A percentile compares a stretch with the other conserved stretches of the same genome.
Conservation (phyloP, 2,797 vertebrate species). For the Atherinosoma microstoma region DNA sequence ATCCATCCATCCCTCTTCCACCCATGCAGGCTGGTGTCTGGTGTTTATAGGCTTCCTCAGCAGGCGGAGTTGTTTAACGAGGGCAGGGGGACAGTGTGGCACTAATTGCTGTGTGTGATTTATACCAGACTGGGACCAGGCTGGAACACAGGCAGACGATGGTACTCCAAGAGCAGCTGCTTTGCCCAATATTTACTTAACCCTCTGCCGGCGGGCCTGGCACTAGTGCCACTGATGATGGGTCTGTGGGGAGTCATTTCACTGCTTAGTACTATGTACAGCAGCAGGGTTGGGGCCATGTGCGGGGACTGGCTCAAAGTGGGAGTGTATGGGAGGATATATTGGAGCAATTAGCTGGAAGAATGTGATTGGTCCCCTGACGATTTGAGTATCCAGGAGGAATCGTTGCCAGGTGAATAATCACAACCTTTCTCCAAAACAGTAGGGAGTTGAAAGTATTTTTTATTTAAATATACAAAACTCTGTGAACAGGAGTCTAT, state of each 20-base stretch:
- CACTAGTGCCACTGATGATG: conserved; percentile 63
- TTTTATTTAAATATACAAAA: conserved; percentile 11
- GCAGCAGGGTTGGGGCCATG: conserved; percentile 50
- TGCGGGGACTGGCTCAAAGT: conserved; percentile 44
- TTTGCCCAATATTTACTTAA: conserved; percentile 84
- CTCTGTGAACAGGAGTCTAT: conserved; percentile 32
- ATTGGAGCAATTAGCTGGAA: conserved; percentile 72
- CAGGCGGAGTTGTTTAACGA: conserved; percentile 76
- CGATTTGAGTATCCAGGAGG: conserved; percentile 42
- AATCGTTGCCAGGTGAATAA: conserved; percentile 56
- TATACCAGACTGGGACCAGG: conserved; percentile 75
- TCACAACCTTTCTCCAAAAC: conserved; percentile 21
- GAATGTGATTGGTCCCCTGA: conserved; percentile 67
- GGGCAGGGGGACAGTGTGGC: conserved; percentile 71
- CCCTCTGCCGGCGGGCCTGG: conserved; percentile 76
- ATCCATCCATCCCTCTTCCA: conserved; percentile 27
- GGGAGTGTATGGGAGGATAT: conserved; percentile 50
- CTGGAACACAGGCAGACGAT: conserved; percentile 71
- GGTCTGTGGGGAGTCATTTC: conserved; percentile 69
- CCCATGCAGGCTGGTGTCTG: conserved; percentile 44
- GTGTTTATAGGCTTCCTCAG: conserved; percentile 67
- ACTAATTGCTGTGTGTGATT: conserved; percentile 83
- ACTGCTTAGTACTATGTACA: conserved; percentile 60
- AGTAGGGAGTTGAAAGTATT: background rate
- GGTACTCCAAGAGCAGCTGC: conserved; percentile 80